Base-by-base conservation (phyloP, 2,888 invertebrate genomes). In the Scaptodrosophila latifasciaeformis region DNA sequence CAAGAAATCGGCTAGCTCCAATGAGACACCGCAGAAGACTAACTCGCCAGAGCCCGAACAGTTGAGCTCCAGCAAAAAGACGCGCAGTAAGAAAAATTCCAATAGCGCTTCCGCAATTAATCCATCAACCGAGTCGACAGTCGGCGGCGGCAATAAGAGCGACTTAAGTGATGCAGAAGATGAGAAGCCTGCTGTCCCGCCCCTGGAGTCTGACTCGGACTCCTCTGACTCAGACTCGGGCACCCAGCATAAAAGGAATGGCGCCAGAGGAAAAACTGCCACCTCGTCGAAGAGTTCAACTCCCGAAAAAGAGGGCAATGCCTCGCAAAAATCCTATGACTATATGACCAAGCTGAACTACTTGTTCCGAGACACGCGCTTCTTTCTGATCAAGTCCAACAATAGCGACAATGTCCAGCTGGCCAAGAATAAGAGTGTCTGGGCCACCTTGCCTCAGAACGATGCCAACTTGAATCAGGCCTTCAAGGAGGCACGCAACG, bases 391-490 rank as follows among this genome's bases (percentile, higher is more conserved):
- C 78, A 99, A 99, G 88, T 97, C 97, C 46, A 98, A 97, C 87
- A 99, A 99, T 87, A 94, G 95, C 55, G 98, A 99, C 87, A 99
- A 99, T 86, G 94, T 99, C 47, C 93, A 94, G 29, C 86, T 99
- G 55, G 96, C 97, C 1, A 99, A 99, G 87, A 94, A 93, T 12
- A 96, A 95, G 88, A 96, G 95, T 60, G 97, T 98, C 2, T 99
- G 98, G 99, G 97, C 98, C 2, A 99, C 99, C 2, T 90, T 97
- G 54, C 97, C 97, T 2, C 96, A 96, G 85, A 99, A 99, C 87
- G 98, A 99, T 88, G 92, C 95, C 1, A 96, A 97, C 87, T 89
- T 99, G 47, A 98, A 97, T 87, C 95, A 96, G 87, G 97, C 98
- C 0, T 97, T 92, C 80, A 91, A 92, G 84, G 96, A 97, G 85